A percentile compares a stretch with the other conserved stretches of the same genome.
Conservation (phyloP, 2,888 invertebrate genomes). For the Cylloceria caligata region DNA sequence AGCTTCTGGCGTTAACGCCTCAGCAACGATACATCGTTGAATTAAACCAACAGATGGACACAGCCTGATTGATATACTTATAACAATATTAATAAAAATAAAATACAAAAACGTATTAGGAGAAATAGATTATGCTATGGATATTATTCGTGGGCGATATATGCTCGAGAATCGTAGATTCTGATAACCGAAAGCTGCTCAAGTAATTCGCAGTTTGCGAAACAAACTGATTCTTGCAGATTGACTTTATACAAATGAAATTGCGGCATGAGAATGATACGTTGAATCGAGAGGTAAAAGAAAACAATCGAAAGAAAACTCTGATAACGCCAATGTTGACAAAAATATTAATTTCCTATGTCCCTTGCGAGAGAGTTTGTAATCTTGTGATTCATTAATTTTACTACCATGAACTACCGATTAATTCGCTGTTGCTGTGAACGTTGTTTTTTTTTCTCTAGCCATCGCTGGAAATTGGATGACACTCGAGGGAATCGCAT, state of each 20-base stretch:
- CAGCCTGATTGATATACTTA: slow-evolving; percentile 72
- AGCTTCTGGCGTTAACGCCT: slow-evolving; percentile 38
- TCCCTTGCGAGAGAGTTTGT: too few species aligned
- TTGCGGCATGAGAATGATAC: slow-evolving; percentile 39
- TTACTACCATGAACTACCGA: slow-evolving; percentile 4
- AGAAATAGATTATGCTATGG: slow-evolving; percentile 33
- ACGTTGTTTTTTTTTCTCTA: slow-evolving; percentile 65
- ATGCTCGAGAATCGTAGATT: slow-evolving; percentile 35
- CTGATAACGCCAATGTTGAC: neutral
- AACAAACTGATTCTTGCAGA: slow-evolving; percentile 81
- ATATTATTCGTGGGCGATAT: slow-evolving; percentile 29
- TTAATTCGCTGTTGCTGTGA: slow-evolving; percentile 19
- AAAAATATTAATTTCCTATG: too few species aligned
- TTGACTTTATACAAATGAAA: slow-evolving; percentile 13
- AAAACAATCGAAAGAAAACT: slow-evolving; percentile 2
- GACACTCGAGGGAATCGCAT: slow-evolving; percentile 86
- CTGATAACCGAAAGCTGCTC: slow-evolving; percentile 68
- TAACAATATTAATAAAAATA: slow-evolving; percentile 57
- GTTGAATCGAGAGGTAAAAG: slow-evolving; percentile 27
- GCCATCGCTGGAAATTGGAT: slow-evolving; percentile 80
- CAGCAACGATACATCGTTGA: slow-evolving; percentile 64
- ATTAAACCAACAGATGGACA: slow-evolving; percentile 69
- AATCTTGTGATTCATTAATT: slow-evolving; percentile 23
- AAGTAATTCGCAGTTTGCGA: slow-evolving; percentile 82
- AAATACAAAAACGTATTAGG: slow-evolving; percentile 45